Percentiles rank a stretch among this genome's conserved stretches.
Evolutionary conservation across 2,888 invertebrate genomes (phyloP).

Genomic region (Baccha elongata): DNA sequence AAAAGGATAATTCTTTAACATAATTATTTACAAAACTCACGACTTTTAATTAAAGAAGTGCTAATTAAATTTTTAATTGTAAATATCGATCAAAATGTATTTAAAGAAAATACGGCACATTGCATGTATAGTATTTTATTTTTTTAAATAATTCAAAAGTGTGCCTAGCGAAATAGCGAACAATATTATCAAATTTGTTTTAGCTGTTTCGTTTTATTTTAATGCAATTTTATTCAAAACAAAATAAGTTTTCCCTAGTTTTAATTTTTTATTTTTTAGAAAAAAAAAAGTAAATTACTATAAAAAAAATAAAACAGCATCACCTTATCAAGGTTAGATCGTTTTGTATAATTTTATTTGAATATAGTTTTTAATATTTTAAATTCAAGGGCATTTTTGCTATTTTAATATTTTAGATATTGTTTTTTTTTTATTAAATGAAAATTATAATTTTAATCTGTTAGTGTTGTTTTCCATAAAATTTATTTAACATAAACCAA

Average conservation of each 20-base stretch:
- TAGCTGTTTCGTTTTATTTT: not conserved
- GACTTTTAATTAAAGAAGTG: not conserved
- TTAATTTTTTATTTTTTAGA: not conserved
- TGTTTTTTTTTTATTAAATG: slow-evolving; percentile 16
- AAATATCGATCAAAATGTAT: slow-evolving; percentile 4
- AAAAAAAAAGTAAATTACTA: slow-evolving; percentile 6
- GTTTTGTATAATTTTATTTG: slow-evolving; percentile 39
- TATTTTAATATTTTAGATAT: slow-evolving; percentile 44
- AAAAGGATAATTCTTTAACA: not conserved
- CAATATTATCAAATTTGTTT: not conserved
- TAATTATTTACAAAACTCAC: not conserved
- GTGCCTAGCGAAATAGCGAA: not conserved
- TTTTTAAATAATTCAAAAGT: not conserved
- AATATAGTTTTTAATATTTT: slow-evolving; percentile 38
- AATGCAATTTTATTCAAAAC: not conserved
- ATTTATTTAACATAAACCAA: no score
- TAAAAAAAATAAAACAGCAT: slow-evolving; percentile 30
- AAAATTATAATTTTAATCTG: slow-evolving; percentile 52
- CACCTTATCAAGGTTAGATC: slow-evolving; percentile 19
- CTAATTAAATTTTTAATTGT: slow-evolving; percentile 7
- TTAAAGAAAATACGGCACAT: not conserved
- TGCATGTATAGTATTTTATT: slow-evolving; percentile 1
- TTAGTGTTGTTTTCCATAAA: slow-evolving; percentile 44
- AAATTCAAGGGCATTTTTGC: slow-evolving; percentile 22
- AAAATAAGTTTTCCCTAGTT: not conserved